A percentile compares a stretch with the other conserved stretches of the same genome.
Evolutionary conservation across 2,888 invertebrate species (phyloP).

Genomic region (Harpalus rubripes): DNA sequence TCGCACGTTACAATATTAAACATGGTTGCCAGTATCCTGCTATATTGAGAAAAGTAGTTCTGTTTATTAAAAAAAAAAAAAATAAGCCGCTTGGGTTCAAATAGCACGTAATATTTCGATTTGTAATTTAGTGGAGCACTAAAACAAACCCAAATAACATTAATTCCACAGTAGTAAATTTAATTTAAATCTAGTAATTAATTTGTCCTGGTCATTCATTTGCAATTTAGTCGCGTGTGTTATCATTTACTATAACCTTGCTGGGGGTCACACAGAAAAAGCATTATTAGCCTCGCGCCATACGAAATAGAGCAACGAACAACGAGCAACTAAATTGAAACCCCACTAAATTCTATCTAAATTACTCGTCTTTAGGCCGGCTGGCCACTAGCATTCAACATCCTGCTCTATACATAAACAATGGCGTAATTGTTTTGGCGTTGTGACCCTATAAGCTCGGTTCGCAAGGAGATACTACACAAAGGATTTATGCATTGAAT

Average conservation of each 20-base stretch:
- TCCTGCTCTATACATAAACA: conserved; percentile 60
- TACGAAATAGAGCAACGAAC: conserved; percentile 8
- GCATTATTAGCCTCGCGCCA: not conserved
- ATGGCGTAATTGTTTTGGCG: conserved; percentile 64
- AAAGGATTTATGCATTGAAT: conserved; percentile 65
- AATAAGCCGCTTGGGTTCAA: too few relatives aligned
- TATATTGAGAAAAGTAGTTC: too few relatives aligned
- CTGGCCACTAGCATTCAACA: conserved; percentile 10
- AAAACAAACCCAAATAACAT: not conserved
- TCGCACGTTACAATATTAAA: too few relatives aligned
- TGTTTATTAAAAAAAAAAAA: too few relatives aligned
- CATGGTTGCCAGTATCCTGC: too few relatives aligned
- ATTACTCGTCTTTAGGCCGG: conserved; percentile 40
- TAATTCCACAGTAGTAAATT: not conserved
- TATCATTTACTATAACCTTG: conserved; percentile 5
- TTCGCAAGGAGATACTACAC: conserved; percentile 52
- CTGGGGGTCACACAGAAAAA: conserved; percentile 29
- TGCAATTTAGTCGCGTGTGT: not conserved
- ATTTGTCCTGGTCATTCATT: conserved; percentile 26
- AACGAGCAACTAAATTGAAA: conserved; percentile 57
- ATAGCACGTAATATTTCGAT: not conserved
- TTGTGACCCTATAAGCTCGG: conserved; percentile 62
- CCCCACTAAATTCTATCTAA: conserved; percentile 61
- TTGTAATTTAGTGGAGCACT: not conserved
- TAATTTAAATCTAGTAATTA: conserved; percentile 5